phyloP scores from a whole-genome alignment of 2,113 vertebrate species.

The Aegypius monachus region DNA sequence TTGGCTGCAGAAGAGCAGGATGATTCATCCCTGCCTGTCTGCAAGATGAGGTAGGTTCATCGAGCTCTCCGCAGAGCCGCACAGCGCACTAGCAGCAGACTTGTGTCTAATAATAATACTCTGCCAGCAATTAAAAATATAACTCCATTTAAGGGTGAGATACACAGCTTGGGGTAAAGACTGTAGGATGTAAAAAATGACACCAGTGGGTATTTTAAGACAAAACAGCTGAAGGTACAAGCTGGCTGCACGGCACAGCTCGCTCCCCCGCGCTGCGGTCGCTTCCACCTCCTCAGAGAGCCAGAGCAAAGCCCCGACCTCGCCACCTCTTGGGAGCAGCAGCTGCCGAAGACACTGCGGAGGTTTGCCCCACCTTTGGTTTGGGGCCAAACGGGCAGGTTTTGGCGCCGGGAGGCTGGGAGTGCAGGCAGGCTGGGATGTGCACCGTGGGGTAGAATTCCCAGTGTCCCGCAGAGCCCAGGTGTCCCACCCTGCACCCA shows the following conservation, averaged over 20 bases:
- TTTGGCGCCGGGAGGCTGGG: neutral
- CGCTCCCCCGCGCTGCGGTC: rapidly evolving
- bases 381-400: neutral
- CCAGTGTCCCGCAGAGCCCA: neutral
- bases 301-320: neutral
- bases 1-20: neutral
- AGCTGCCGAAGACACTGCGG: neutral
- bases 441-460: neutral
- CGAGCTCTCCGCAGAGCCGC: neutral
- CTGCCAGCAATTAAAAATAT: slow-evolving; percentile 51
- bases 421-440: neutral
- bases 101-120: slow-evolving; percentile 11
- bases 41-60: neutral
- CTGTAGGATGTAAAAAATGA: slow-evolving; percentile 55
- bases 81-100: neutral
- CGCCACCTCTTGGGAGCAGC: rapidly evolving
- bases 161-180: slow-evolving; percentile 39
- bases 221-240: slow-evolving; percentile 41
- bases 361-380: neutral
- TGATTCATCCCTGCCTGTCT: slow-evolving; percentile 23
- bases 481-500: neutral
- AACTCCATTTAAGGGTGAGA: slow-evolving; percentile 55
- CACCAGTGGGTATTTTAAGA: slow-evolving; percentile 59
- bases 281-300: neutral
- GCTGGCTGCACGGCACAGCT: neutral